Conservation (phyloP, 1,140 invertebrate genomes). For the Steinernema feltiae region DNA sequence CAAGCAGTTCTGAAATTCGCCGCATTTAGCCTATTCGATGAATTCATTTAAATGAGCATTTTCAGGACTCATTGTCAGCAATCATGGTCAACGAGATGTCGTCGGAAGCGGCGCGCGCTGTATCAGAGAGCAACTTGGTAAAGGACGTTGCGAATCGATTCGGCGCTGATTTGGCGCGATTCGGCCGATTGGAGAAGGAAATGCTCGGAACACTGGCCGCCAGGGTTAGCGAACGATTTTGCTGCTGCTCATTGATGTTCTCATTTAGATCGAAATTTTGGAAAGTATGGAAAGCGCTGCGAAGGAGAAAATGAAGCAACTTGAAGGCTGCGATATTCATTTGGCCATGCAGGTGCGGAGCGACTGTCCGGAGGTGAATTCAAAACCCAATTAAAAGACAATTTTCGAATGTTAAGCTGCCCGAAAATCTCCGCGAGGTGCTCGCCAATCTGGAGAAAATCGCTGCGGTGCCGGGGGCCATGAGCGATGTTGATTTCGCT, state of each 20-base stretch:
- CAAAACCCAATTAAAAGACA: neutral
- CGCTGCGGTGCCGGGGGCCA: neutral
- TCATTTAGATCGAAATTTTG: neutral
- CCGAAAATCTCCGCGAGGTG: neutral
- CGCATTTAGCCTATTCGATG: neutral
- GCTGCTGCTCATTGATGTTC: neutral
- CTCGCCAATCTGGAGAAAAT: neutral
- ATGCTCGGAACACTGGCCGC: neutral
- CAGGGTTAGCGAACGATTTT: neutral
- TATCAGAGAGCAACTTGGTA: neutral
- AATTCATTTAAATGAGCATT: neutral
- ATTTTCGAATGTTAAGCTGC: neutral
- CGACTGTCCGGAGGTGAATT: neutral
- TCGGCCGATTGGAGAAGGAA: neutral
- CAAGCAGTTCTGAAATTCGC: constrained; percentile 58
- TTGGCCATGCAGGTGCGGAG: neutral
- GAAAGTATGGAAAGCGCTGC: neutral
- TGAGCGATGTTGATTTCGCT: neutral
- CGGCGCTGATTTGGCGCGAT: neutral
- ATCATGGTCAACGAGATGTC: neutral
- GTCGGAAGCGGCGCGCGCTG: neutral
- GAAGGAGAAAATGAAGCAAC: neutral
- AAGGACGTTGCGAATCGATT: neutral
- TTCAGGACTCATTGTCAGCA: neutral
- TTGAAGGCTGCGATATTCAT: no score